Conservation (phyloP, 1,140 invertebrate genomes). For the Reticulitermes speratus region DNA sequence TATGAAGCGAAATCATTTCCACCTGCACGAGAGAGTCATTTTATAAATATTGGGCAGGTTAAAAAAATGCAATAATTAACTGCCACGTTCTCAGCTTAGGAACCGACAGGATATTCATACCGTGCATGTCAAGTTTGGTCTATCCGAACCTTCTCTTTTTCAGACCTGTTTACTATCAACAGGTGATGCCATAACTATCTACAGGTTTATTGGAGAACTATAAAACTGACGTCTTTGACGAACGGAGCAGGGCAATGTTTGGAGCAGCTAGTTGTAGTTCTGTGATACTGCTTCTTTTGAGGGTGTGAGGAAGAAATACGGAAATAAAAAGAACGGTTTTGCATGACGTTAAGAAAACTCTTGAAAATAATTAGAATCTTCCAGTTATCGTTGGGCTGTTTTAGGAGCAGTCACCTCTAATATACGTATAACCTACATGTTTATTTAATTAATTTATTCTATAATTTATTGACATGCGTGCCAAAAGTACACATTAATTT, state of each 20-base stretch:
- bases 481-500: too few relatives aligned
- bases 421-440: too few relatives aligned
- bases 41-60: too few relatives aligned
- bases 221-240: neutral
- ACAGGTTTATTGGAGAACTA: constrained; percentile 15
- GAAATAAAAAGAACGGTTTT: neutral
- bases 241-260: neutral
- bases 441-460: too few relatives aligned
- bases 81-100: too few relatives aligned
- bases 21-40: too few relatives aligned
- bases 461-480: too few relatives aligned
- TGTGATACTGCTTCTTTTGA: neutral
- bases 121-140: too few relatives aligned
- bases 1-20: too few relatives aligned
- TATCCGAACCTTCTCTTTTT: neutral
- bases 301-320: neutral
- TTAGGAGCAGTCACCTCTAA: neutral
- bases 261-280: neutral
- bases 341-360: neutral
- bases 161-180: neutral
- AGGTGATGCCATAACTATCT: neutral
- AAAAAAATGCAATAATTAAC: too few relatives aligned
- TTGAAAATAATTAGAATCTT: neutral
- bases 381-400: neutral
- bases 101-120: too few relatives aligned